Conservation (phyloP, 2,113 vertebrate species). For the Gallinago undulata region DNA sequence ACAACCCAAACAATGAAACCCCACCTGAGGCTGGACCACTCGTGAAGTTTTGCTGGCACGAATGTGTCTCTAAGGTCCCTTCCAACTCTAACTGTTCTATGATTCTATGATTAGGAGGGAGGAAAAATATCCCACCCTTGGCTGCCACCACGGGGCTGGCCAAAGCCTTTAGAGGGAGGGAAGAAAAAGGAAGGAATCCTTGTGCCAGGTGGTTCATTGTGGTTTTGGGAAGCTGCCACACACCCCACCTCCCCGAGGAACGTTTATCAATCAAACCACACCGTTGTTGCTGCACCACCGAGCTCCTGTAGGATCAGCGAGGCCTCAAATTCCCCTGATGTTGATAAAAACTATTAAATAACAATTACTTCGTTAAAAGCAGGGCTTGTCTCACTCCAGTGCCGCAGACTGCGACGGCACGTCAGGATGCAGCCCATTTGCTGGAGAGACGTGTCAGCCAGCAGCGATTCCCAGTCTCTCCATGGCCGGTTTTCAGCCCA, state of each 20-base stretch:
- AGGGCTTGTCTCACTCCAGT: not conserved
- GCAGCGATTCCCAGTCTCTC: not conserved
- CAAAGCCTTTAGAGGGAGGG: not conserved
- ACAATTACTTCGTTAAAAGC: not conserved
- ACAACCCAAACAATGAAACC: not conserved
- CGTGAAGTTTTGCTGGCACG: not conserved
- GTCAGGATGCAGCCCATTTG: not conserved
- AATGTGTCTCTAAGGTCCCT: not conserved
- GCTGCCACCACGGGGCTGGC: not conserved
- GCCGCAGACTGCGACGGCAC: not conserved
- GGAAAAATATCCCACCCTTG: not conserved
- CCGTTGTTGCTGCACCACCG: not conserved
- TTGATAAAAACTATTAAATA: not conserved
- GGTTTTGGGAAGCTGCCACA: not conserved
- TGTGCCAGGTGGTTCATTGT: not conserved
- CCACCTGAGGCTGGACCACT: not conserved
- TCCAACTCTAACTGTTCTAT: too few species aligned
- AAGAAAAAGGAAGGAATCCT: not conserved
- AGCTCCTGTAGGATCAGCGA: not conserved
- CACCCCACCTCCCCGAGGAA: not conserved
- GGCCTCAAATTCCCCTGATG: not conserved
- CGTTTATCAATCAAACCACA: not conserved
- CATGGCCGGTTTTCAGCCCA: not conserved
- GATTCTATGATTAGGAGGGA: not conserved
- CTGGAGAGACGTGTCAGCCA: not conserved